Base-by-base conservation (phyloP, 1,140 invertebrate species). In the Pectinophora gossypiella region DNA sequence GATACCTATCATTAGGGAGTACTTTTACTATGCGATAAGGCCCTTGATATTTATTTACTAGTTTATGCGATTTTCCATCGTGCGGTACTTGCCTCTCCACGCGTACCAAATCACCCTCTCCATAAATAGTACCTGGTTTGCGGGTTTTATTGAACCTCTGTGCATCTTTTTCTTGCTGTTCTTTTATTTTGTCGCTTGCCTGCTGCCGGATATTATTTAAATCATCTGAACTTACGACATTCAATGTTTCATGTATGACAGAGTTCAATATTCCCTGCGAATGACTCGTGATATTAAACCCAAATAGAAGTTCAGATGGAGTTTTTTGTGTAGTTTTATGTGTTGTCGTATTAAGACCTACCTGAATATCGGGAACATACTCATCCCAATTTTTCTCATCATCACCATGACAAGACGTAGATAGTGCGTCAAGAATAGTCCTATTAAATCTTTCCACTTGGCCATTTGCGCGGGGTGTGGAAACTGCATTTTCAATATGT, bases 321-420 rank as follows among this genome's bases (percentile, higher is more conserved):
- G 18, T 44, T 20, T 44, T 44, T 3, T 15, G 5, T 3, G 46
- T 48, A 27, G 27, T 48, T 27, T 27, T 48, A 16, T 48, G 13
- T 12, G 16, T 27, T 16, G 46, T 48, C 12, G 27, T 27, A 32
- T 48, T 48, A 10, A 48, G 15, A 1, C 46, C 27, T 27, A 48
- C 10, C 15, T 48, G 46, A 19, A 48, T 15, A 12, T 48, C 46
- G 7, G n/a, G 4, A 27, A 48, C 18, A 18, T 32, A 19, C 13
- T 48, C 46, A 16, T 48, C 46, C 46, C 46, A 48, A 9, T 7
- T 35, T 7, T 27, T 15, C 6, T 48, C 46, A 27, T 48, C 23
- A 10, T 48, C 15, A 2, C 27, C 27, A 15, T 48, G 46, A 19
- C 16, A 19, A 4, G 9, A 12, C 9, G 46, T 15, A 27, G 21